Evolutionary conservation across 2,888 invertebrate species (phyloP), one percentile per base, ranked within the genome.

Genomic region (Sminthurinus aureus): DNA sequence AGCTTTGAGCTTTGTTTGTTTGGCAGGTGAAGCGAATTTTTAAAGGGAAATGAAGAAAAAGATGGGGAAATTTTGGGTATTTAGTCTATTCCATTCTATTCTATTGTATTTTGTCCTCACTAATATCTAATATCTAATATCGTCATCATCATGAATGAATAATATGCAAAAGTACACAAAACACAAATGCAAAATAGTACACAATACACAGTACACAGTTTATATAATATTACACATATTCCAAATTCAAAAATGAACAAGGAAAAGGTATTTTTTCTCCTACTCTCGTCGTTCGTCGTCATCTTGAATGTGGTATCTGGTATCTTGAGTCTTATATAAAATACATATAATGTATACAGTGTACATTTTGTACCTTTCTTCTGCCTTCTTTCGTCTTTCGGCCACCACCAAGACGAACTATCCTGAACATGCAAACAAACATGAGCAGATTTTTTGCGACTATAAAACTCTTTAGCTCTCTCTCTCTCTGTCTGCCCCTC

Each of bases 351-450:
- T 38, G 6, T 38, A 6, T 4, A 38, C 6, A n/a, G 38, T 38
- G 38, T 38, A 38, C 6, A 6, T 38, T 6, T 6, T 38, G 38
- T 38, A 38, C 38, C 38, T 38, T 38, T 38, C 38, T 38, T 38
- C 38, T 38, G n/a, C 9, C 52, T 58, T 22, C 51, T 77, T 77
- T 64, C 26, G 12, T 64, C 22, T 18, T n/a, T 67, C 26, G 67
- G 79, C 79, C 79, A 77, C 77, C 77, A 77, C 77, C 77, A 77
- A 79, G 79, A 66, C 67, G 67, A 79, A 79, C 67, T 79, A 79
- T 79, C 67, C 38, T 26, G 66, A 67, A 26, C 79, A 79, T 79
- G 79, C 67, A 26, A 66, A 24, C 78, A 58, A n/a, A 24, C 24
- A 24, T 66, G 20, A 52, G 69, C 69, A 22, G 69, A 69, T 71